Base-by-base conservation (phyloP, 2,888 invertebrate genomes). In the Diarsia dahlii region DNA sequence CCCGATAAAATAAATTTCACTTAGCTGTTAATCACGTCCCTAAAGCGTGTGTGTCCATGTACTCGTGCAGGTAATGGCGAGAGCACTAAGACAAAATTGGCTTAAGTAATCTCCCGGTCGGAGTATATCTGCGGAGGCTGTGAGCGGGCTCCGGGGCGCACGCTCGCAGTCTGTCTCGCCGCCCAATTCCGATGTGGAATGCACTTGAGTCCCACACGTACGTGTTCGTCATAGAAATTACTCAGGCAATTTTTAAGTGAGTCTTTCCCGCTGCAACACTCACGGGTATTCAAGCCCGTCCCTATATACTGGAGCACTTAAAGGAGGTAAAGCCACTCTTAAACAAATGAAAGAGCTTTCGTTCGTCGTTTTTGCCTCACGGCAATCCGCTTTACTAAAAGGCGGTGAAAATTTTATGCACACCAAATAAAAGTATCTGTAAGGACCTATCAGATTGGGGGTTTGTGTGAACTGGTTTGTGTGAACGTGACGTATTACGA, bases 221-320 rank as follows among this genome's bases (percentile, higher is more conserved):
- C 96, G 96, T 96, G 96, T 93, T 95, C 93, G 91, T 95, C 95
- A 96, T 96, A 94, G 93, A 91, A 95, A 96, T 95, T 94, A 94
- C 93, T 90, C 89, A 87, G 91, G 92, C 95, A 95, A 95, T 96
- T 95, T 95, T 95, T 96, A 96, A 95, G 94, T 94, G 94, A 93
- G 93, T 92, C 92, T 94, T 94, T 93, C 90, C 91, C 94, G 94
- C 93, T 95, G 95, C 95, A 95, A 93, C 94, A 94, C 95, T 94
- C 92, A 91, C 92, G 91, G 93, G 93, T 94, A 95, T 95, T 95
- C 95, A 95, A 92, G 86, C 92, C 85, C 87, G 91, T 92, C 89
- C 90, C 87, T 89, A 93, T 93, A 93, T 94, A 93, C 92, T 92
- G 90, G 87, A 94, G 94, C 95, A 95, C 95, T 95, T 95, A 95